Evolutionary conservation across 2,113 vertebrate genomes (phyloP), one percentile per base, ranked within the genome.

Genomic region (Pomatorhinus ruficollis): DNA sequence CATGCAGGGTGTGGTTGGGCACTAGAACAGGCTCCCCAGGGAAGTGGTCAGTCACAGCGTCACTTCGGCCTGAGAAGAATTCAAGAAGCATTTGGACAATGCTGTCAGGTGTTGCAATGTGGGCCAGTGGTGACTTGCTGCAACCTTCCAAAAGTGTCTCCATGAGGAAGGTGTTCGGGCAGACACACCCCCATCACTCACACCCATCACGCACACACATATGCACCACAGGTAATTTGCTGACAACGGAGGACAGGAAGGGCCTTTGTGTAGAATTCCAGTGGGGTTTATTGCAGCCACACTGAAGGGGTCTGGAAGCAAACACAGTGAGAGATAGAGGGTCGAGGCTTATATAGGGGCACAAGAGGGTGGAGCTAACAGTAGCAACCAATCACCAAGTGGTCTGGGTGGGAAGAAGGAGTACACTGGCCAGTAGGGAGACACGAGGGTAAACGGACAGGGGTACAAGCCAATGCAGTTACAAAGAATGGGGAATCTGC

Each of bases 1-100:
- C 25, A 35, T 0, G 0, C 25, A 57, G 15, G 2, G 12, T 3
- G 12, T 56, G 9, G 1, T 3, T n/a, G n/a, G 6, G 42, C 42
- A 24, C 30, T 66, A 35, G 16, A 76, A 35, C 9, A 59, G 40
- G 13, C 11, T 42, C 11, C 30, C 11, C 11, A 31, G 44, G 12
- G 20, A 35, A 49, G 30, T 30, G 35, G 17, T 21, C 31, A 42
- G 17, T 21, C 31, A 50, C 31, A 66, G 11, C 37, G 37, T 27
- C 21, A 86, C 52, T 53, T 53, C 52, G 49, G 17, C 25, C 44
- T 35, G 52, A 59, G 21, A 59, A 42, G 42, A 76, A 16, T 22
- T 68, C 61, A 76, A 44, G 31, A 66, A 59, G 9, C 2, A 7
- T 59, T 68, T 52, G 17, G 31, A 52, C 53, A 59, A 10, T 42